These are phyloP conservation scores for Caenorhabditis sp. DNA, from an alignment of 2,888 invertebrate genomes.

Conservation along the genomic window DNA sequence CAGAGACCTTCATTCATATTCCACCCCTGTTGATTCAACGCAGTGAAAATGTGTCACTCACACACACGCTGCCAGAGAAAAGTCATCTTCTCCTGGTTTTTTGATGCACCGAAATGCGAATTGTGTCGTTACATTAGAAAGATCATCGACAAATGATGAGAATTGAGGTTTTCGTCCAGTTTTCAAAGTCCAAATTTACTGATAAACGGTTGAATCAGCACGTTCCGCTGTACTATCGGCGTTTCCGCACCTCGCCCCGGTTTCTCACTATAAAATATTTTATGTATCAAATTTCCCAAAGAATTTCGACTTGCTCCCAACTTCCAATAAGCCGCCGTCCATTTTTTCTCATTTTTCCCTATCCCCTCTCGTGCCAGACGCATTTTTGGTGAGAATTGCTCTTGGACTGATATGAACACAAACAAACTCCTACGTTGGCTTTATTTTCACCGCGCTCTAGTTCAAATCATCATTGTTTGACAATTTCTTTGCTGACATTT, in stretches of 20 bases:
- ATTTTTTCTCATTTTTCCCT: background rate
- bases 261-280: background rate
- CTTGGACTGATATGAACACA: conserved; percentile 5
- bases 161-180: conserved; percentile 4
- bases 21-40: conserved; percentile 35
- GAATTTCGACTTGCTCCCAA: conserved; percentile 6
- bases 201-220: conserved; percentile 34
- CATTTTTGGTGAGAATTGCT: conserved; percentile 11
- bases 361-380: background rate
- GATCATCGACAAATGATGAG: conserved; percentile 53
- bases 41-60: conserved; percentile 16
- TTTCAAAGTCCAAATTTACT: conserved; percentile 1
- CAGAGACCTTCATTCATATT: conserved; percentile 29
- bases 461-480: conserved; percentile 36
- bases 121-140: conserved; percentile 20
- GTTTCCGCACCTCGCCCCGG: background rate
- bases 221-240: conserved; percentile 32
- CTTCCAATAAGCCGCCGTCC: background rate
- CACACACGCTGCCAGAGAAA: background rate
- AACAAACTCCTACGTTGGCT: conserved; percentile 35
- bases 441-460: conserved; percentile 11
- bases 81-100: background rate
- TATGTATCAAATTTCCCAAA: background rate
- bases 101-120: background rate
- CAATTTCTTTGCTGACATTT: conserved; percentile 14